These are phyloP conservation scores for Tragelaphus imberbis DNA, from an alignment of 2,113 vertebrate species.

Conservation along the genomic window DNA sequence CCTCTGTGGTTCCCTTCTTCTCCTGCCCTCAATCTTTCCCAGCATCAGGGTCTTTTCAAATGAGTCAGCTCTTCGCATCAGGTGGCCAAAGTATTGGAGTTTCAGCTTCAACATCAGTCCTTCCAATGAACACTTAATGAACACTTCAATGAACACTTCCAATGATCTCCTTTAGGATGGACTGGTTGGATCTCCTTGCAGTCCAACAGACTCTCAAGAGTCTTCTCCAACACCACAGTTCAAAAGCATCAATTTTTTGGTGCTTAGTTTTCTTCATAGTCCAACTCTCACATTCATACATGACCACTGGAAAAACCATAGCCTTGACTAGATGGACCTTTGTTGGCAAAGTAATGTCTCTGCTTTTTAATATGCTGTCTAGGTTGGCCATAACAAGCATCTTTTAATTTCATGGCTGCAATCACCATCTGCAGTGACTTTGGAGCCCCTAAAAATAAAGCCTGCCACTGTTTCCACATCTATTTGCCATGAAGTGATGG, in stretches of 20 bases:
- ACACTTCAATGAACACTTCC: no score
- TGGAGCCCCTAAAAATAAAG: no score
- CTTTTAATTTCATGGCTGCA: no score
- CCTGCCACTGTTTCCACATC: no score
- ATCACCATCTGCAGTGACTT: no score
- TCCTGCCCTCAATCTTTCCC: neutral
- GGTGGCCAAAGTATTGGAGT: neutral
- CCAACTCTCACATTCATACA: no score
- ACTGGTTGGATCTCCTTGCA: neutral
- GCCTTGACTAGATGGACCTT: no score
- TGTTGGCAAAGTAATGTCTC: no score
- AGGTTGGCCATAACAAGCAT: no score
- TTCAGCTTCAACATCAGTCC: neutral
- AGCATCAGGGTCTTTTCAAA: neutral
- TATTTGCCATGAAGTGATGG: no score
- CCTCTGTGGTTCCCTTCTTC: neutral
- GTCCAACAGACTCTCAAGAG: neutral
- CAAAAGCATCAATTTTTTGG: neutral
- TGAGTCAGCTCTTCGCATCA: neutral
- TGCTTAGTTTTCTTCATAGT: accelerated
- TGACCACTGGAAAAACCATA: no score
- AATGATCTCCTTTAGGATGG: neutral
- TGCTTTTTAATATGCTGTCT: no score
- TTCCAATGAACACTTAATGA: neutral
- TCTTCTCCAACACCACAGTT: neutral